A percentile compares a stretch with the other conserved stretches of the same genome.
phyloP scores from a whole-genome alignment of 2,797 vertebrate genomes.

The Schizopygopsis malacanthus region DNA sequence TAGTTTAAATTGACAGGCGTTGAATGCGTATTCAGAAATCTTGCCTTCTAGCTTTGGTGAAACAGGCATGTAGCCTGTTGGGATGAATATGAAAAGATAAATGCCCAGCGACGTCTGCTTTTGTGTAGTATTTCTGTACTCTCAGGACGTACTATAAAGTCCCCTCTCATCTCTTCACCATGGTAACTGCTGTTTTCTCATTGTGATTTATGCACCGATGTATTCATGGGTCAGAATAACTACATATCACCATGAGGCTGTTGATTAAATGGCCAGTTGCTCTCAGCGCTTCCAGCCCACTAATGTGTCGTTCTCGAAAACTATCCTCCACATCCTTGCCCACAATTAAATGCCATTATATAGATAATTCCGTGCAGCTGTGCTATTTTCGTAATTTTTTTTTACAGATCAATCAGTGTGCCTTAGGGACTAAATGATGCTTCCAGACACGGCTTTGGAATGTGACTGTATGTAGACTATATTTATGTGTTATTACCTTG shows the following conservation, averaged over 20 bases:
- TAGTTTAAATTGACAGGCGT: slow-evolving; percentile 12
- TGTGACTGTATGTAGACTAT: background rate
- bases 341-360: slow-evolving; percentile 31
- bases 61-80: slow-evolving; percentile 21
- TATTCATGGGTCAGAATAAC: slow-evolving; percentile 22
- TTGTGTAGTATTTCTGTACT: slow-evolving; percentile 10
- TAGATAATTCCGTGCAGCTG: slow-evolving; percentile 18
- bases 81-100: slow-evolving; percentile 18
- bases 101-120: slow-evolving; percentile 27
- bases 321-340: background rate
- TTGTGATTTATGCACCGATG: slow-evolving; percentile 13
- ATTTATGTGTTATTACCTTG: slow-evolving; percentile 22
- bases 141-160: slow-evolving; percentile 37
- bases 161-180: slow-evolving; percentile 53
- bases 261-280: slow-evolving; percentile 40
- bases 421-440: slow-evolving; percentile 2
- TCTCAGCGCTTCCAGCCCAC: background rate
- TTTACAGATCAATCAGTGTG: slow-evolving; percentile 4
- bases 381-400: background rate
- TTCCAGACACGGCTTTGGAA: background rate
- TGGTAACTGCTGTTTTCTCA: slow-evolving; percentile 46
- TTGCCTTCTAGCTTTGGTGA: slow-evolving; percentile 35
- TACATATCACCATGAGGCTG: slow-evolving; percentile 23
- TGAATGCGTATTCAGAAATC: slow-evolving; percentile 20
- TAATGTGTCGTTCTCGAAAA: slow-evolving; percentile 10